phyloP scores from a whole-genome alignment of 2,888 invertebrate genomes.

The Orthosia incerta region DNA sequence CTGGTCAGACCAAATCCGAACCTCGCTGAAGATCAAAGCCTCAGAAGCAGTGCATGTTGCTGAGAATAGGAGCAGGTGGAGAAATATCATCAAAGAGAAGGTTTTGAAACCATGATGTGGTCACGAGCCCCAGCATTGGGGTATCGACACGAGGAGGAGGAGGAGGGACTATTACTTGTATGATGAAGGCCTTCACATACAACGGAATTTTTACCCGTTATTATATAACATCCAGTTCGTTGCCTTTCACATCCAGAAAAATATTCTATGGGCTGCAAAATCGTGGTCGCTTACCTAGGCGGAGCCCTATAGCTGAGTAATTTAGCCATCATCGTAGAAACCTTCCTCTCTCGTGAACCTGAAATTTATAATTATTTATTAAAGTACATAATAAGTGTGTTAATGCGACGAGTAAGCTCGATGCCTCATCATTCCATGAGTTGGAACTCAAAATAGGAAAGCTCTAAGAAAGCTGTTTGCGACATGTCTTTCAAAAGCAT shows the following conservation, averaged over 20 bases:
- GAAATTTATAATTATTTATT: not conserved
- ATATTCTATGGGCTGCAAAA: not conserved
- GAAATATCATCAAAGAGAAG: too few species aligned
- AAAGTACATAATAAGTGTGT: not conserved
- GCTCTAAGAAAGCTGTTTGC: slow-evolving; percentile 23
- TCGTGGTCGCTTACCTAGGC: not conserved
- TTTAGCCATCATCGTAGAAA: not conserved
- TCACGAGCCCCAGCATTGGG: too few species aligned
- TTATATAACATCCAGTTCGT: too few species aligned
- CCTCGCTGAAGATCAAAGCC: too few species aligned
- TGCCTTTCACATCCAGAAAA: not conserved
- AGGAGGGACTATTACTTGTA: too few species aligned
- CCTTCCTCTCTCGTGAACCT: not conserved
- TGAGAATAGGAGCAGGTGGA: too few species aligned
- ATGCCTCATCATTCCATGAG: not conserved
- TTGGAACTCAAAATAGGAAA: not conserved
- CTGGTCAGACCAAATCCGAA: too few species aligned
- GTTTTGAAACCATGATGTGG: too few species aligned
- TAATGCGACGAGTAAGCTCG: not conserved
- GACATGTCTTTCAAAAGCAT: not conserved
- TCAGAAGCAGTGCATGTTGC: too few species aligned
- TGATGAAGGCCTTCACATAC: not conserved
- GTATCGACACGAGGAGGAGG: too few species aligned
- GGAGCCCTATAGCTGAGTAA: not conserved
- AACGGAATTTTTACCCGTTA: not conserved